These are phyloP conservation scores for Panulirus ornatus DNA, from an alignment of 1,140 invertebrate species.

Conservation along the genomic window DNA sequence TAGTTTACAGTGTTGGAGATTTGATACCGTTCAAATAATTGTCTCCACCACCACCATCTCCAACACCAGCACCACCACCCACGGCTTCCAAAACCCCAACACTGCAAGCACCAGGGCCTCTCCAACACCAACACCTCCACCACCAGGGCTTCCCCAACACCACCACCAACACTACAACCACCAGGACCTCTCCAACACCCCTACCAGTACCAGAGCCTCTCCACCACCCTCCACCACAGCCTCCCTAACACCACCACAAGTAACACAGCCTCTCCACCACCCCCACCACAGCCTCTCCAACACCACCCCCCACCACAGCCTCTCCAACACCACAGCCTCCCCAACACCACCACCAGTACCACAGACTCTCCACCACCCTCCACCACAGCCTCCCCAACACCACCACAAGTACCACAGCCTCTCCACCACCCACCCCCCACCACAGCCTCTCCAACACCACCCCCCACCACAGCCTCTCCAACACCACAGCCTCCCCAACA, in stretches of 20 bases:
- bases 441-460: background rate
- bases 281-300: background rate
- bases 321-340: background rate
- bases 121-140: too few species aligned
- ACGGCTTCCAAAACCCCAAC: too few species aligned
- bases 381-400: background rate
- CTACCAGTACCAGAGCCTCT: too few species aligned
- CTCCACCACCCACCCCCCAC: background rate
- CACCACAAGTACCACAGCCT: background rate
- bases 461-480: background rate
- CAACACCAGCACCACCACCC: too few species aligned
- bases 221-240: constrained; percentile 5
- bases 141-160: too few species aligned
- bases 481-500: background rate
- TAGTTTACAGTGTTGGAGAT: too few species aligned
- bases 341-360: background rate
- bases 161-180: too few species aligned
- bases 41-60: too few species aligned
- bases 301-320: background rate
- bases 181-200: too few species aligned
- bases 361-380: background rate
- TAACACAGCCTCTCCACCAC: background rate
- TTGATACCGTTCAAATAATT: too few species aligned
- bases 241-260: background rate
- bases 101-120: too few species aligned